A percentile compares a stretch with the other conserved stretches of the same genome.
These are phyloP conservation scores for Halcyon chelicuti DNA, from an alignment of 2,797 vertebrate species.

Conservation along the genomic window DNA sequence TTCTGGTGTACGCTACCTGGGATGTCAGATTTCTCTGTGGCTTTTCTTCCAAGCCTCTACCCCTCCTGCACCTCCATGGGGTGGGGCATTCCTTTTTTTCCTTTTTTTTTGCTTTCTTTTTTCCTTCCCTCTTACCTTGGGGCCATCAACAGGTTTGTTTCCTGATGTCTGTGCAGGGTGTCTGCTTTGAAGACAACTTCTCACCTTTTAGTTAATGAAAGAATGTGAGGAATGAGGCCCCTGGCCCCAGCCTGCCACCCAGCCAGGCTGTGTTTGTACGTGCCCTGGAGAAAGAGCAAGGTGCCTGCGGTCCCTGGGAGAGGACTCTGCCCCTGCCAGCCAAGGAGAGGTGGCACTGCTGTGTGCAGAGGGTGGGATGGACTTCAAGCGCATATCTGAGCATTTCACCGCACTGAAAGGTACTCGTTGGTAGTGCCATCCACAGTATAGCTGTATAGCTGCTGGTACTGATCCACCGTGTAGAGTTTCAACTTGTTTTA, in stretches of 20 bases:
- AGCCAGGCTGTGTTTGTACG: background rate
- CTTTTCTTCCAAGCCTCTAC: background rate
- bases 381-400: background rate
- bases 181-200: slow-evolving; percentile 52
- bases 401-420: background rate
- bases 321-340: background rate
- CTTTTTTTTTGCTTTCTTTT: background rate
- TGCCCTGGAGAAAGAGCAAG: background rate
- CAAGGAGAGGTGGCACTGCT: background rate
- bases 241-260: background rate
- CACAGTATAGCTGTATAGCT: background rate
- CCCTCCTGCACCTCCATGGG: background rate
- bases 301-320: background rate
- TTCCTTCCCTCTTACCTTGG: background rate
- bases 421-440: background rate
- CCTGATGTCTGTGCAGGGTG: background rate
- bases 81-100: background rate
- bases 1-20: background rate
- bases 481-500: background rate
- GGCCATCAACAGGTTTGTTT: slow-evolving; percentile 40
- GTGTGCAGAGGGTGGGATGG: rapidly evolving
- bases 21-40: background rate
- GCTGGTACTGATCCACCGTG: background rate
- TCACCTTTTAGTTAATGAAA: slow-evolving; percentile 36
- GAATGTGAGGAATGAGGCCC: slow-evolving; percentile 67